Percentiles rank a stretch among this genome's conserved stretches.
These are phyloP conservation scores for Todiramphus chloris DNA, from an alignment of 2,113 vertebrate genomes.

Conservation along the genomic window DNA sequence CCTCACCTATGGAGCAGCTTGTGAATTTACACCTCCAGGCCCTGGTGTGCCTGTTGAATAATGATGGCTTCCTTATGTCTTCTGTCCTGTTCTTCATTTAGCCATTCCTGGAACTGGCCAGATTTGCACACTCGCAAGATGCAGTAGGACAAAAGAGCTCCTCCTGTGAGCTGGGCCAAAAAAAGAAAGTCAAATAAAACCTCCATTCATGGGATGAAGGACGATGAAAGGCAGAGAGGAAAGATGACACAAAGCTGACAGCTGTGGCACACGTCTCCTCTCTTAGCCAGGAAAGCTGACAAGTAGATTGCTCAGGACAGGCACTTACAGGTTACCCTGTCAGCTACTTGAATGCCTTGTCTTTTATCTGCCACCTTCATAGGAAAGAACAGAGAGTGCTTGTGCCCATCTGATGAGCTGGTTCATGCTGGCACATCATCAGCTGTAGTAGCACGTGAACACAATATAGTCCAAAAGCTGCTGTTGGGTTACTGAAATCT, in stretches of 20 bases:
- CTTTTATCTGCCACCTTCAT: constrained; percentile 76
- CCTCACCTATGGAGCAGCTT: not conserved
- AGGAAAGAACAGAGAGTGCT: constrained; percentile 61
- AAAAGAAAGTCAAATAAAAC: constrained; percentile 68
- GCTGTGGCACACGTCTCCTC: constrained; percentile 76
- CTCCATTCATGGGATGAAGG: constrained; percentile 78
- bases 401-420: constrained; percentile 68
- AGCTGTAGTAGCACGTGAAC: constrained; percentile 30
- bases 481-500: constrained; percentile 4
- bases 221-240: constrained; percentile 82
- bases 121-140: not conserved
- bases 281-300: constrained; percentile 76
- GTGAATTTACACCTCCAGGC: not conserved
- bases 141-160: constrained; percentile 16
- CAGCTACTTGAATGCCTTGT: constrained; percentile 76
- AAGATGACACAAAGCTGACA: constrained; percentile 85
- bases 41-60: not conserved
- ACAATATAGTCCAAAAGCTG: not conserved
- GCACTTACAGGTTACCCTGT: constrained; percentile 73
- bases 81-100: not conserved
- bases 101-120: not conserved
- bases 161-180: constrained; percentile 43
- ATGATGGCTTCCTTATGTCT: not conserved
- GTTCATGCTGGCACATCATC: constrained; percentile 64
- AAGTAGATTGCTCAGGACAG: constrained; percentile 78